Evolutionary conservation across 92 coral and sea anemone species (phyloP).

Genomic region (Meandrina meandrites): DNA sequence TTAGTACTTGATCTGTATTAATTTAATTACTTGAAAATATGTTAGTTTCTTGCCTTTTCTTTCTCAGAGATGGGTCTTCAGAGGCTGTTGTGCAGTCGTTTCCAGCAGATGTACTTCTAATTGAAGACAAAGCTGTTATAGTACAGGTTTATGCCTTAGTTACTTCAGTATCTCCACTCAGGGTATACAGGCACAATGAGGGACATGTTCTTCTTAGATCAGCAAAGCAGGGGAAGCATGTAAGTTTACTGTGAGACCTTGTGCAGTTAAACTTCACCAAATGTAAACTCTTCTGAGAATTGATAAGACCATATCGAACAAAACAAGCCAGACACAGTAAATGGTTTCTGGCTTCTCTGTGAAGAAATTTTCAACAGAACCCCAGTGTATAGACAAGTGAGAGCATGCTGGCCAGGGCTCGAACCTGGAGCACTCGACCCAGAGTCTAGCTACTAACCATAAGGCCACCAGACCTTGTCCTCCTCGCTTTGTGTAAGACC

Average conservation of each 20-base stretch:
- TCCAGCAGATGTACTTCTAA: conserved; percentile 24
- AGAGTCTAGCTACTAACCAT: too few relatives aligned
- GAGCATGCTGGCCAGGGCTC: too few relatives aligned
- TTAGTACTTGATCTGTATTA: background rate
- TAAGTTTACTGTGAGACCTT: background rate
- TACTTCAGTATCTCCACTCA: conserved; percentile 56
- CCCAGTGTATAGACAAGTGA: too few relatives aligned
- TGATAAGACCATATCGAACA: too few relatives aligned
- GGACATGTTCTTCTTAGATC: conserved; percentile 26
- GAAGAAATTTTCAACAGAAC: too few relatives aligned
- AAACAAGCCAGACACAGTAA: too few relatives aligned
- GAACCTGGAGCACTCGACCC: too few relatives aligned
- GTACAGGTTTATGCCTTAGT: conserved; percentile 52
- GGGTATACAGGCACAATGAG: conserved; percentile 56
- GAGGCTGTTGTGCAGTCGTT: conserved; percentile 35
- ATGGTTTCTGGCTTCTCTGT: too few relatives aligned
- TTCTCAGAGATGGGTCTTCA: background rate
- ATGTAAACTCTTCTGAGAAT: too few relatives aligned
- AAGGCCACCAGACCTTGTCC: too few relatives aligned
- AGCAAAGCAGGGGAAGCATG: background rate
- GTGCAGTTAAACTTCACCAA: background rate
- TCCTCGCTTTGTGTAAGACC: too few relatives aligned
- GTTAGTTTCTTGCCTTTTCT: background rate
- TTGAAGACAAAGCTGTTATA: conserved; percentile 49
- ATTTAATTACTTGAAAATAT: background rate